Evolutionary conservation across 2,888 invertebrate species (phyloP).

Genomic region (Teleogryllus oceanicus): DNA sequence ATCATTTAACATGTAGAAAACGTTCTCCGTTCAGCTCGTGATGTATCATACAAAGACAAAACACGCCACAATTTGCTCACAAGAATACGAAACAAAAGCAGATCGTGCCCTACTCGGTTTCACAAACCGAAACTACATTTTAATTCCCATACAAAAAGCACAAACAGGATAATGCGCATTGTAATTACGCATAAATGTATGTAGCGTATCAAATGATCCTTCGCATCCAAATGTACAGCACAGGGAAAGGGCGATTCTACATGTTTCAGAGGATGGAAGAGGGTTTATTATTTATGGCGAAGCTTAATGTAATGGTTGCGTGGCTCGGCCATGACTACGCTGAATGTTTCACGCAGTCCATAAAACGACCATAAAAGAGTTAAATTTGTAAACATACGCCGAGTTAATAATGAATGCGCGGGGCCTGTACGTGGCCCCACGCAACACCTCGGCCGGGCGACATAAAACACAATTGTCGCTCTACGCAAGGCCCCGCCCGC

Average conservation of each 20-base stretch:
- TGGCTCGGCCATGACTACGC: background rate
- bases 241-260: background rate
- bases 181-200: constrained; percentile 8
- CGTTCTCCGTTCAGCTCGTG: too few relatives aligned
- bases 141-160: too few relatives aligned
- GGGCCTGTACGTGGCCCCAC: background rate
- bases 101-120: too few relatives aligned
- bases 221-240: background rate
- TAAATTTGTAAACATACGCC: constrained; percentile 18
- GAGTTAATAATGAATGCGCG: background rate
- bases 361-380: constrained; percentile 7
- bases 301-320: constrained; percentile 18
- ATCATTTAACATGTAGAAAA: too few relatives aligned
- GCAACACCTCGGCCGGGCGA: background rate
- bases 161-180: too few relatives aligned
- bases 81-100: too few relatives aligned
- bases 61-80: too few relatives aligned
- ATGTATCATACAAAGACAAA: too few relatives aligned
- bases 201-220: background rate
- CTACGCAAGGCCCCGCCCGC: background rate
- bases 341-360: constrained; percentile 9
- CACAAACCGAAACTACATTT: too few relatives aligned
- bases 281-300: constrained; percentile 18
- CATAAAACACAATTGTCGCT: constrained; percentile 9
- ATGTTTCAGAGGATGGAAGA: background rate